Conservation (phyloP, 2,888 invertebrate species). For the Netelia melanura region DNA sequence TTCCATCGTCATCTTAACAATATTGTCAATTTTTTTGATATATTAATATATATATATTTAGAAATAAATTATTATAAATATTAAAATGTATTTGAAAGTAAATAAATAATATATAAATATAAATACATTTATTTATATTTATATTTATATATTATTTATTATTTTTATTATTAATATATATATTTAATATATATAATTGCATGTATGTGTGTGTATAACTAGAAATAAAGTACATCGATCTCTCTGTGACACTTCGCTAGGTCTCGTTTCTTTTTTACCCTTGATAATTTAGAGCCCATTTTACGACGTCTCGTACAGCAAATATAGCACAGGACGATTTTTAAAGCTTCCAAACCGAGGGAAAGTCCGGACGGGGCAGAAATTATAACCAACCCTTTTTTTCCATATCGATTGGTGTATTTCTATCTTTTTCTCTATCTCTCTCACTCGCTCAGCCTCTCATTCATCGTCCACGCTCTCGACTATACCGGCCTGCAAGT, state of each 20-base stretch:
- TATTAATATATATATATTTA: background rate
- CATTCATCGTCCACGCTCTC: slow-evolving; percentile 44
- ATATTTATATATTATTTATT: too few species aligned
- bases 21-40: background rate
- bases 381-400: slow-evolving; percentile 2
- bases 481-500: slow-evolving; percentile 37
- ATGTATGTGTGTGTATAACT: background rate
- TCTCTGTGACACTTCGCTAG: background rate
- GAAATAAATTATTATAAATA: too few species aligned
- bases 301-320: background rate
- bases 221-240: background rate
- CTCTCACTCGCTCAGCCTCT: slow-evolving; percentile 28
- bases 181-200: too few species aligned
- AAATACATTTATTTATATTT: too few species aligned
- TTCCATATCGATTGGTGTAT: slow-evolving; percentile 1
- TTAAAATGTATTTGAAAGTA: too few species aligned
- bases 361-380: background rate
- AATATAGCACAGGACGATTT: background rate
- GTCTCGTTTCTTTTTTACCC: background rate
- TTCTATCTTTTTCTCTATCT: background rate
- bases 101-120: too few species aligned
- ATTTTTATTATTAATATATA: too few species aligned
- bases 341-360: background rate
- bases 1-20: background rate
- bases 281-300: background rate